These are phyloP conservation scores for Euborellia annulipes DNA, from an alignment of 1,140 invertebrate genomes.

Conservation along the genomic window DNA sequence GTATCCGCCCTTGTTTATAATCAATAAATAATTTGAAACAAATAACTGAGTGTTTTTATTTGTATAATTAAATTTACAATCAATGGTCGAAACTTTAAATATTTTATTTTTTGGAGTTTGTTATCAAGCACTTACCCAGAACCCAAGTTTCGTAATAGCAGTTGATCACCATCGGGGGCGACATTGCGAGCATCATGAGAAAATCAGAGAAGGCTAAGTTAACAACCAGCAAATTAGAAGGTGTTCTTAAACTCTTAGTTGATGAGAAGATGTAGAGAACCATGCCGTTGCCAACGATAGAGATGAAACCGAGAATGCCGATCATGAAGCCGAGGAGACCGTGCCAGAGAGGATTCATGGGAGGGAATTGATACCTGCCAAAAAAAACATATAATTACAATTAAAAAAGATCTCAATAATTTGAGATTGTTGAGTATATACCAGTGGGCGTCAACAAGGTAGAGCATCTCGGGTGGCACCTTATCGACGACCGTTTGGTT, in stretches of 20 bases:
- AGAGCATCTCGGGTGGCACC: slow-evolving; percentile 52
- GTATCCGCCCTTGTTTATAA: no score
- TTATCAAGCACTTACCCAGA: slow-evolving; percentile 35
- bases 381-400: no score
- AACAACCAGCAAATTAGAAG: slow-evolving; percentile 68
- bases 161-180: slow-evolving; percentile 71
- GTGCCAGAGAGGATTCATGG: slow-evolving; percentile 64
- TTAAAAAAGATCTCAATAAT: neutral
- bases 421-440: slow-evolving; percentile 19
- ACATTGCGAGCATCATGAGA: slow-evolving; percentile 70
- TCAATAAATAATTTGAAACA: no score
- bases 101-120: neutral
- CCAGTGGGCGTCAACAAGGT: slow-evolving; percentile 55
- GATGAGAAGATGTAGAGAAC: slow-evolving; percentile 72
- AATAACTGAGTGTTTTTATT: no score
- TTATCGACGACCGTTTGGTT: slow-evolving; percentile 60
- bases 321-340: slow-evolving; percentile 59
- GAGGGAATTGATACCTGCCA: slow-evolving; percentile 46
- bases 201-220: slow-evolving; percentile 81
- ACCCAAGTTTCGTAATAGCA: slow-evolving; percentile 79
- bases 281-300: slow-evolving; percentile 63
- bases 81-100: no score
- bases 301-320: slow-evolving; percentile 48
- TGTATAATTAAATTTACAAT: no score
- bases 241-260: slow-evolving; percentile 59